A percentile compares a stretch with the other conserved stretches of the same genome.
Evolutionary conservation across 2,113 vertebrate genomes (phyloP).

Genomic region (Ameiurus melas): DNA sequence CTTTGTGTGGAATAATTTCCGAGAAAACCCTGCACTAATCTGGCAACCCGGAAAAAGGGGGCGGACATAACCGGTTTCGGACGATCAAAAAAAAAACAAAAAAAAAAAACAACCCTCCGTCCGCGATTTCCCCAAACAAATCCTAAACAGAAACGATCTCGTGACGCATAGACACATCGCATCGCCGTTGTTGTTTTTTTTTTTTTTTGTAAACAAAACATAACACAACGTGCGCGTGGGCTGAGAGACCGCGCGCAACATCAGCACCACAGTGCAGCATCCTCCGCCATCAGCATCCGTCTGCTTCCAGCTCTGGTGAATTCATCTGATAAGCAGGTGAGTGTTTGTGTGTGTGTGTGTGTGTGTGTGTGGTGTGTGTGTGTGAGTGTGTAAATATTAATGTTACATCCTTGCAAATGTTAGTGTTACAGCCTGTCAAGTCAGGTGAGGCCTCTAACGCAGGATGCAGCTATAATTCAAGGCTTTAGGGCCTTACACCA

Average conservation of each 20-base stretch:
- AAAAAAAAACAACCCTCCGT: not conserved
- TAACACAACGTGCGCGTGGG: not conserved
- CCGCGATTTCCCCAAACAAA: not conserved
- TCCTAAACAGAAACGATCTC: not conserved
- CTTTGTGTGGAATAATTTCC: not conserved
- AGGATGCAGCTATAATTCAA: not conserved
- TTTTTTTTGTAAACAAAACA: not conserved
- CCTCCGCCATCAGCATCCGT: not conserved
- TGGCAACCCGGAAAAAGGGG: conserved; percentile 10
- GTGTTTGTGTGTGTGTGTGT: not conserved
- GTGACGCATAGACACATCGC: not conserved
- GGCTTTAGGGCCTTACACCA: not conserved
- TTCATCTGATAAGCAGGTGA: conserved; percentile 21
- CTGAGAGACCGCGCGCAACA: not conserved
- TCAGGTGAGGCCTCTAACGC: not conserved
- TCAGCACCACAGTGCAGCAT: conserved; percentile 15
- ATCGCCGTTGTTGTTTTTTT: too few relatives aligned
- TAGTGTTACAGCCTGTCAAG: not conserved
- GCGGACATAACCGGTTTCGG: conserved; percentile 14
- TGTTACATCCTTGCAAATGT: not conserved
- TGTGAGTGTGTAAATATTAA: not conserved
- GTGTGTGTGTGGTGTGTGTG: not conserved
- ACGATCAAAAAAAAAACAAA: not conserved
- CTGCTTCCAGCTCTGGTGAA: not conserved
- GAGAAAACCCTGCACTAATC: not conserved